Percentiles rank a stretch among this genome's conserved stretches.
Evolutionary conservation across 2,113 vertebrate species (phyloP).

Genomic region (Puntigrus tetrazona): DNA sequence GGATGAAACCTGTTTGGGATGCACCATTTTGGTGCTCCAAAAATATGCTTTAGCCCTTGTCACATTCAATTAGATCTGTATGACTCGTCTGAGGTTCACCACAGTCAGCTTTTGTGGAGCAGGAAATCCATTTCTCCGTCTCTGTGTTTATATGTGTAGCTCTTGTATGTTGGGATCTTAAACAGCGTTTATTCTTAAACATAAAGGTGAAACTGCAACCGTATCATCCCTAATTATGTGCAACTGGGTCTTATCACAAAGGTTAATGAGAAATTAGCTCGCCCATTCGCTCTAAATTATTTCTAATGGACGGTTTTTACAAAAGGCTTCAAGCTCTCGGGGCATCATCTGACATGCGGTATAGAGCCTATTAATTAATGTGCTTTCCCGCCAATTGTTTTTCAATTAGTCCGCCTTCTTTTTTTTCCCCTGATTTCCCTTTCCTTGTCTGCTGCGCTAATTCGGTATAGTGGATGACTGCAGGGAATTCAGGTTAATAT

Average conservation of each 20-base stretch:
- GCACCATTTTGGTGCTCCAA: constrained; percentile 68
- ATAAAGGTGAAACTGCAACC: neutral
- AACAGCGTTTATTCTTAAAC: constrained; percentile 26
- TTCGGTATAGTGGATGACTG: constrained; percentile 83
- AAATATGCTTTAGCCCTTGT: constrained; percentile 64
- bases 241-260: constrained; percentile 42
- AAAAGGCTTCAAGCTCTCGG: constrained; percentile 73
- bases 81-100: constrained; percentile 26
- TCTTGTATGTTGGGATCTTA: constrained; percentile 33
- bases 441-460: constrained; percentile 72
- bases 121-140: constrained; percentile 49
- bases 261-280: constrained; percentile 52
- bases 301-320: constrained; percentile 62
- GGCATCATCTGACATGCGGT: constrained; percentile 75
- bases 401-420: constrained; percentile 74
- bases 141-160: constrained; percentile 44
- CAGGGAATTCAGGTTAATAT: constrained; percentile 99
- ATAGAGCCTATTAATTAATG: constrained; percentile 77
- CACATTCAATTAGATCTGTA: constrained; percentile 54
- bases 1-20: constrained; percentile 73
- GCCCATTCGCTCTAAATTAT: constrained; percentile 39
- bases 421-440: constrained; percentile 67
- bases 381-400: constrained; percentile 68
- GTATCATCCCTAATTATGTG: constrained; percentile 9
- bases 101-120: constrained; percentile 13